Percentiles rank a stretch among this genome's conserved stretches.
Conservation (phyloP, 2,888 invertebrate species). For the Euspilapteryx auroguttella region DNA sequence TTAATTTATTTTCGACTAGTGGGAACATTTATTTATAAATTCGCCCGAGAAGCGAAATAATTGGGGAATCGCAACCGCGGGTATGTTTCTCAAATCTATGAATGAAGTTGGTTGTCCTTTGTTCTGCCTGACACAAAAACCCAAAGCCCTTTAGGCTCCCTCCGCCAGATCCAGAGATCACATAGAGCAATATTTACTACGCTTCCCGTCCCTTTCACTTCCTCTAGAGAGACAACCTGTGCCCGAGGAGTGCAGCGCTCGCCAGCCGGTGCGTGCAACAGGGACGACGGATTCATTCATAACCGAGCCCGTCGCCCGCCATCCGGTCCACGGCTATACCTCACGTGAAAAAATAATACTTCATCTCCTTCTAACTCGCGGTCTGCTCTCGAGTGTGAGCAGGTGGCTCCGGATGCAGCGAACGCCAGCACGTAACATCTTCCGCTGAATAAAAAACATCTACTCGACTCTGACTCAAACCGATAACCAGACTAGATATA, state of each 20-base stretch:
- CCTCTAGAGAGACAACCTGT: conserved; percentile 55
- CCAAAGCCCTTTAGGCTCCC: conserved; percentile 36
- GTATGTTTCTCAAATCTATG: too few relatives aligned
- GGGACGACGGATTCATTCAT: conserved; percentile 55
- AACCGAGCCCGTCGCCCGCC: conserved; percentile 40
- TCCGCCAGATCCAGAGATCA: conserved; percentile 27
- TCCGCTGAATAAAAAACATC: conserved; percentile 32
- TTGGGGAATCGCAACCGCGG: too few relatives aligned
- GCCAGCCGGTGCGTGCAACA: conserved; percentile 21
- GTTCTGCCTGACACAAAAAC: conserved; percentile 38
- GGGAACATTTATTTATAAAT: too few relatives aligned
- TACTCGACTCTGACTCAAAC: too few relatives aligned
- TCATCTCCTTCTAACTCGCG: conserved; percentile 54
- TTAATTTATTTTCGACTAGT: too few relatives aligned
- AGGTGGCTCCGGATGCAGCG: conserved; percentile 50
- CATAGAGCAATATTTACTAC: conserved; percentile 59
- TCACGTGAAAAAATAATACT: conserved; percentile 26
- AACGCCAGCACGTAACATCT: conserved; percentile 28
- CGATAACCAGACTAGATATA: too few relatives aligned
- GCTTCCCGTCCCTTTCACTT: conserved; percentile 58
- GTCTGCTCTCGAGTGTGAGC: conserved; percentile 48
- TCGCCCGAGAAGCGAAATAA: too few relatives aligned
- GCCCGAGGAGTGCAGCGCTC: conserved; percentile 27
- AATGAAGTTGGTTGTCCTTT: conserved; percentile 39
- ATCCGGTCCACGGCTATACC: conserved; percentile 50